Percentiles rank a stretch among this genome's conserved stretches.
Evolutionary conservation across 2,797 vertebrate species (phyloP).

Genomic region (Sciurus vulgaris): DNA sequence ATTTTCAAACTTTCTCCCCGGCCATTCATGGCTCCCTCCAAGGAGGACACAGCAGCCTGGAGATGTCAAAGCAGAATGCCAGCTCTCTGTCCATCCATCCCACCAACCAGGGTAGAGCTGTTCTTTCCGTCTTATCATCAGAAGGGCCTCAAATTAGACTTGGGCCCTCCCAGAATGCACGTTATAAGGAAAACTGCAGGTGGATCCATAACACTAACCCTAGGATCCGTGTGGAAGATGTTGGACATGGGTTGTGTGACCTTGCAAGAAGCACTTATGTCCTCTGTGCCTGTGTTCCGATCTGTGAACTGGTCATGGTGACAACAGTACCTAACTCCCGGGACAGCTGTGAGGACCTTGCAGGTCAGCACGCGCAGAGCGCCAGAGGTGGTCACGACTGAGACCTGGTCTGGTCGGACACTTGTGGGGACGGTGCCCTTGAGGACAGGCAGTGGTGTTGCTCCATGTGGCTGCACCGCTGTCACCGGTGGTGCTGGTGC

Average conservation of each 20-base stretch:
- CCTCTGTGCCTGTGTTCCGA: background rate
- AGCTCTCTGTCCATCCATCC: background rate
- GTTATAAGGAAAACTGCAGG: background rate
- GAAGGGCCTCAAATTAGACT: background rate
- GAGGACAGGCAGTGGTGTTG: too few species aligned
- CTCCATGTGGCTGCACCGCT: background rate
- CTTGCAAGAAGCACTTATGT: background rate
- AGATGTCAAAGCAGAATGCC: too few species aligned
- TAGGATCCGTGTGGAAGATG: too few species aligned
- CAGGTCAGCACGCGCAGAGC: fast-evolving
- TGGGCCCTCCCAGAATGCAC: background rate
- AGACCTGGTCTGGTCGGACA: too few species aligned
- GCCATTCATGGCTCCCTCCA: background rate
- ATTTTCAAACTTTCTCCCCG: background rate
- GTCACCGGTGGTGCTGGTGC: fast-evolving
- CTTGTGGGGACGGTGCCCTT: fast-evolving
- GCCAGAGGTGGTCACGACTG: too few species aligned
- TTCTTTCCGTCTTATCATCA: background rate
- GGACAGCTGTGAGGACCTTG: background rate
- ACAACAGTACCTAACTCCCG: fast-evolving
- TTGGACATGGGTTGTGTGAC: background rate
- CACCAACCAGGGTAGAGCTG: background rate
- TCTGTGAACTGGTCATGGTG: background rate
- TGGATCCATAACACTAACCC: too few species aligned
- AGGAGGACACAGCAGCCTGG: background rate